Base-by-base conservation (phyloP, 1,140 invertebrate genomes). In the Drosophila mauritiana region DNA sequence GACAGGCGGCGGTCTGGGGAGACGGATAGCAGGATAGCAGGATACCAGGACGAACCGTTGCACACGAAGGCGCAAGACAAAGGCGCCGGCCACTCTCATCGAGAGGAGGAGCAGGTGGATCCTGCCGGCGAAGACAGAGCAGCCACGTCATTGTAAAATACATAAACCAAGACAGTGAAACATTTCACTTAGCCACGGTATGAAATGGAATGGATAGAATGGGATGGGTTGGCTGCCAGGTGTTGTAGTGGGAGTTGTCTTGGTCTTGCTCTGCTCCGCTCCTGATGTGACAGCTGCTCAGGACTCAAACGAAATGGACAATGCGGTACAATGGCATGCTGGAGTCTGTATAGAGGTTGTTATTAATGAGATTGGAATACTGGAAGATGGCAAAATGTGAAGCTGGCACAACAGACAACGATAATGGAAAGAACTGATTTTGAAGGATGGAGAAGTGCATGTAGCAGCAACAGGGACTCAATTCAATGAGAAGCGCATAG, bases 121-220 rank as follows among this genome's bases (percentile, higher is more conserved):
- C 48, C 6, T 25, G 39, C 22, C 22, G 45, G 42, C 58, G 45
- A 40, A 55, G 72, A 55, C 49, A 36, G 70, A 65, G 78, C 64
- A 64, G 74, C 81, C 73, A 88, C 82, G 84, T 86, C 84, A 86
- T 82, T 86, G 82, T 76, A 88, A 86, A 86, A 88, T 88, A 88
- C 79, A 86, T 86, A 86, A 86, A 88, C 82, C 82, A 83, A 86
- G 82, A 73, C 79, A 86, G 78, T 79, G 82, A 72, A 88, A 89
- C 82, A 86, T 86, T 86, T 88, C 82, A 86, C 82, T 86, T 86
- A 86, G 79, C 84, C 69, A 48, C 20, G 40, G 31, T 2, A 10
- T 8, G 20, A 2, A 22, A 22, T 22, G 20, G 20, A 3, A 22
- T 22, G 20, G 31, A 31, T 31, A 6, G 6, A 27, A 27, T 27